Evolutionary conservation across 2,113 vertebrate species (phyloP), one percentile per base, ranked within the genome.

Genomic region (Lutjanus erythropterus): DNA sequence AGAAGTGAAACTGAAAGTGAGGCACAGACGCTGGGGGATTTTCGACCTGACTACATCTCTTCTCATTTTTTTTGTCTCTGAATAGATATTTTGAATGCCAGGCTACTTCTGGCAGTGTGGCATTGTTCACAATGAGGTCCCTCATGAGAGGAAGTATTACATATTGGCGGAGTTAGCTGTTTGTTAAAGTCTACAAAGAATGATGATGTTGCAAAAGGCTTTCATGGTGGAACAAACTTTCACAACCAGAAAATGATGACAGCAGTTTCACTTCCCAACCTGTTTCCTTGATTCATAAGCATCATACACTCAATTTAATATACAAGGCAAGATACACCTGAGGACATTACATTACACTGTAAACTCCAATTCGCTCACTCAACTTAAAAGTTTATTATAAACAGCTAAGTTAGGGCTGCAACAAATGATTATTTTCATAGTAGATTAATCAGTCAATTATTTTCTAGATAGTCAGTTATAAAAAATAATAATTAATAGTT

Each of bases 1-100:
- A 42, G 56, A 86, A 62, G 12, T 85, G n/a, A 84, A 89, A 75
- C 0, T 66, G 42, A 84, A 86, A 86, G 64, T 78, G 41, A 67
- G 0, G 5, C n/a, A n/a, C 1, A 46, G 29, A 18, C 2, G 0
- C 6, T 21, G 3, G 67, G 80, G 76, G 62, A 31, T 80, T 82
- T 84, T 61, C 80, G 33, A 39, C 21, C 53, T 59, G 42, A 46
- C 37, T 47, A 0, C n/a, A 69, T 44, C 18, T 6, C 39, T 46
- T 19, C 23, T 3, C 8, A 0, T 37, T 31, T 27, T n/a, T 52
- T 49, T 3, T 42, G 7, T 47, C 8, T 21, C 27, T 46, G 37
- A 59, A 18, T 66, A 11, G 0, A 0, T 55, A 23, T 49, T 66
- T 49, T 23, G 0, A 7, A 42, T 16, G 12, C n/a, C 41, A 35